phyloP scores from a whole-genome alignment of 2,888 invertebrate genomes.

The Tenthredo distinguenda region DNA sequence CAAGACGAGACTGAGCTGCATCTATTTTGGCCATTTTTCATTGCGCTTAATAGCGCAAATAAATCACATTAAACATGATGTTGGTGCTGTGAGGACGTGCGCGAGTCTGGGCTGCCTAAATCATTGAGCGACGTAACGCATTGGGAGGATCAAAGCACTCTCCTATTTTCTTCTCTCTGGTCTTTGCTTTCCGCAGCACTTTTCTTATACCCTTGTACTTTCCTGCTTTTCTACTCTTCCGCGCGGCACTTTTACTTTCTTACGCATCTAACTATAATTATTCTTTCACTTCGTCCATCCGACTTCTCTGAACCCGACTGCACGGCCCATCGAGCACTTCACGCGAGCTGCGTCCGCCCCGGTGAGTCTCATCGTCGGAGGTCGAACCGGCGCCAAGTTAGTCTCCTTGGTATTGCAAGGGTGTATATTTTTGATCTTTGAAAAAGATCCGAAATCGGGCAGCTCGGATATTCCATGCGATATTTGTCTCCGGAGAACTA shows the following conservation, averaged over 20 bases:
- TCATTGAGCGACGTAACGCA: conserved; percentile 71
- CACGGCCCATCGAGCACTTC: conserved; percentile 69
- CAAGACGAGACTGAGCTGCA: conserved; percentile 61
- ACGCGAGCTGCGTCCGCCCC: conserved; percentile 37
- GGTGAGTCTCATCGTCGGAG: conserved; percentile 45
- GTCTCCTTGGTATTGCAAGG: conserved; percentile 1
- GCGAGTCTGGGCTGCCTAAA: conserved; percentile 65
- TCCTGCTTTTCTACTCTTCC: conserved; percentile 49
- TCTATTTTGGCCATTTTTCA: conserved; percentile 73
- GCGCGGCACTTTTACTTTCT: conserved; percentile 38
- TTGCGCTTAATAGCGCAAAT: conserved; percentile 70
- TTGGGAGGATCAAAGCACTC: conserved; percentile 75
- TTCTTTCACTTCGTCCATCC: conserved; percentile 72
- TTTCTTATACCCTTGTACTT: conserved; percentile 59
- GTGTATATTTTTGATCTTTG: conserved; percentile 9
- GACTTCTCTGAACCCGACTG: conserved; percentile 67
- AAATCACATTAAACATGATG: conserved; percentile 74
- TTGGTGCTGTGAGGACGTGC: conserved; percentile 61
- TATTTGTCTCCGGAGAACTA: background rate
- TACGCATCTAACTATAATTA: conserved; percentile 70
- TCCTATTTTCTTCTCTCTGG: conserved; percentile 46
- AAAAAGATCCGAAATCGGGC: background rate
- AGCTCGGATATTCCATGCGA: background rate
- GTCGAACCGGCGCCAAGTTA: conserved; percentile 20
- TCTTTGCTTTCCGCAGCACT: conserved; percentile 53